These are phyloP conservation scores for Ceyx melanurus DNA, from an alignment of 2,113 vertebrate species.

Conservation along the genomic window DNA sequence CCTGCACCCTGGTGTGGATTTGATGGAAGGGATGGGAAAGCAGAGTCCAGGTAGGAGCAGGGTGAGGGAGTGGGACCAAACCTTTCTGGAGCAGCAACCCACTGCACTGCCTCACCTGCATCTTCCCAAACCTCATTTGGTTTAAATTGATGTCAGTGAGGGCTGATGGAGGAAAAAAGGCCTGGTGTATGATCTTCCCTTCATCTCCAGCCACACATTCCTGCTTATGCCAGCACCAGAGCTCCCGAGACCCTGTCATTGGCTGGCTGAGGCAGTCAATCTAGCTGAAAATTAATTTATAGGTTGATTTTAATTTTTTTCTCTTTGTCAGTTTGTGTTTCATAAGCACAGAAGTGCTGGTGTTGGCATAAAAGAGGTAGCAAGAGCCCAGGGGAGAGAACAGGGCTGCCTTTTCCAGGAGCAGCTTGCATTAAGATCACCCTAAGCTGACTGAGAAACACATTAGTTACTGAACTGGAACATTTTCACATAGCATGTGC, in stretches of 20 bases:
- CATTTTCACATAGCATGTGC: neutral
- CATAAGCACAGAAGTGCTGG: neutral
- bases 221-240: neutral
- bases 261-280: neutral
- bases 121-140: neutral
- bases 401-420: neutral
- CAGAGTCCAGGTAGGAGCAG: rapidly evolving
- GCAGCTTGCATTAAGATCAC: conserved; percentile 4
- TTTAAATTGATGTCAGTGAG: neutral
- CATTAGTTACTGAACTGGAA: conserved; percentile 2
- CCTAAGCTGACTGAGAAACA: conserved; percentile 1
- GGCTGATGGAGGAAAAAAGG: neutral
- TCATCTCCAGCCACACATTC: neutral
- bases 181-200: neutral
- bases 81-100: neutral
- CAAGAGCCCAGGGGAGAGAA: neutral
- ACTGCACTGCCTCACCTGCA: neutral
- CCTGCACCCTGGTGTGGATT: neutral
- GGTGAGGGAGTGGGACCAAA: neutral
- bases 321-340: neutral
- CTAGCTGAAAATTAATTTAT: conserved; percentile 41
- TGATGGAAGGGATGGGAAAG: neutral
- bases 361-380: conserved; percentile 15
- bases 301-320: neutral
- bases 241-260: neutral